A percentile compares a stretch with the other conserved stretches of the same genome.
These are phyloP conservation scores for Florisuga fusca DNA, from an alignment of 2,797 vertebrate species.

Conservation along the genomic window DNA sequence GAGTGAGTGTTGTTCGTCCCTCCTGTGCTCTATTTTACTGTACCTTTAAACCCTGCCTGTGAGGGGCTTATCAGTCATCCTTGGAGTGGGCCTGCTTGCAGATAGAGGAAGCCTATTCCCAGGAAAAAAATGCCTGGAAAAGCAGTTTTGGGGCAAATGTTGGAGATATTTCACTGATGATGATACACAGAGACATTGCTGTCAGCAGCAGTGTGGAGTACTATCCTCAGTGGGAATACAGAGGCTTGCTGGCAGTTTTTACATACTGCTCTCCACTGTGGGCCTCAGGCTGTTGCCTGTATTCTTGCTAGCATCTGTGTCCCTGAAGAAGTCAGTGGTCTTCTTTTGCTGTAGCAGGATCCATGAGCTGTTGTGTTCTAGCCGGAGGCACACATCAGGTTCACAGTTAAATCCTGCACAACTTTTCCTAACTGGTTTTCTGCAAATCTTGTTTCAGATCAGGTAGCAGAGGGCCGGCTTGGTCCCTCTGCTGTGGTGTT, in stretches of 20 bases:
- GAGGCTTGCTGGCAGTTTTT: not conserved
- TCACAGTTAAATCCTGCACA: not conserved
- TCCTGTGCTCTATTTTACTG: not conserved
- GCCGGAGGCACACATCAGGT: not conserved
- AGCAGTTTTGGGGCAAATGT: not conserved
- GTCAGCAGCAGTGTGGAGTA: not conserved
- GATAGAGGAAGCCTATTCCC: not conserved
- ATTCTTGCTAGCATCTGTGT: not conserved
- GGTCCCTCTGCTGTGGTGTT: conserved; percentile 92
- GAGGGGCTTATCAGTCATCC: not conserved
- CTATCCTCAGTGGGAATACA: not conserved
- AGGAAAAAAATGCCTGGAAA: not conserved
- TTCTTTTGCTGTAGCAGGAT: not conserved
- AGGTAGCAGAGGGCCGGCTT: conserved; percentile 86
- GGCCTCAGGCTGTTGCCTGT: not conserved
- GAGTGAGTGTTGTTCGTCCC: not conserved
- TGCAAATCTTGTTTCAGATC: conserved; percentile 79
- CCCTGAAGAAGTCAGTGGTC: not conserved
- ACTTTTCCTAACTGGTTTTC: not conserved
- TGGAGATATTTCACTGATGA: not conserved
- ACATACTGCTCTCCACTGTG: not conserved
- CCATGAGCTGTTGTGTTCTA: not conserved
- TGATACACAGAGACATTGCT: not conserved
- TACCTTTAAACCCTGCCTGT: not conserved
- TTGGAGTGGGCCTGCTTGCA: not conserved